Evolutionary conservation across 2,888 invertebrate species (phyloP), one percentile per base, ranked within the genome.

Genomic region (Lycophotia porphyrea): DNA sequence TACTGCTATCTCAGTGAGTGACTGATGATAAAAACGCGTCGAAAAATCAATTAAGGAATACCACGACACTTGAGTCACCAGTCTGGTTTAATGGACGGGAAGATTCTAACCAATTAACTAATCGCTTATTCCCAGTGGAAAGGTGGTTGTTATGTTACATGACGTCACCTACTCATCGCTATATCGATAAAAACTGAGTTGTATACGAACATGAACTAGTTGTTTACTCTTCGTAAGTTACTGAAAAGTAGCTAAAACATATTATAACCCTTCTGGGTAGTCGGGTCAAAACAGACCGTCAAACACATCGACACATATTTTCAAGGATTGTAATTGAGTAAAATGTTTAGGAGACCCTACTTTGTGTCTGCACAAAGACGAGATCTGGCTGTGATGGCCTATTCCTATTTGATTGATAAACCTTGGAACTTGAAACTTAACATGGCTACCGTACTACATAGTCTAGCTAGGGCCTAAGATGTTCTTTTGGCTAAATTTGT

Each of bases 81-180:
- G 89, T 86, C 86, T 87, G 82, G 71, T 76, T 88, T 94, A 95
- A 94, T 94, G 93, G 93, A 89, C 88, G 88, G 88, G 89, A 91
- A 91, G 91, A 93, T 92, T 91, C 92, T 85, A 91, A 94, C 91
- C 92, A 94, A 95, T 95, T 94, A 94, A 90, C 90, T 90, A 89
- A 90, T 88, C 89, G 87, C 89, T 90, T 87, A 86, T 90, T 88
- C 87, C 79, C 84, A 85, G 84, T 87, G 76, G 86, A 87, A 90
- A 91, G 87, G 88, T 90, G 81, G 82, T 84, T 72, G 80, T 78
- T 82, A 83, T 74, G 78, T 74, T 27, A 58, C 49, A 82, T 91
- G 90, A 90, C 89, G 88, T 90, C 90, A 92, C 78, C 74, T 67
- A 73, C 84, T 89, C 89, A 91, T 80, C 71, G 73, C 73, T 83